A percentile compares a stretch with the other conserved stretches of the same genome.
Evolutionary conservation across 2,797 vertebrate genomes (phyloP).

Genomic region (Centropyge bicolor): DNA sequence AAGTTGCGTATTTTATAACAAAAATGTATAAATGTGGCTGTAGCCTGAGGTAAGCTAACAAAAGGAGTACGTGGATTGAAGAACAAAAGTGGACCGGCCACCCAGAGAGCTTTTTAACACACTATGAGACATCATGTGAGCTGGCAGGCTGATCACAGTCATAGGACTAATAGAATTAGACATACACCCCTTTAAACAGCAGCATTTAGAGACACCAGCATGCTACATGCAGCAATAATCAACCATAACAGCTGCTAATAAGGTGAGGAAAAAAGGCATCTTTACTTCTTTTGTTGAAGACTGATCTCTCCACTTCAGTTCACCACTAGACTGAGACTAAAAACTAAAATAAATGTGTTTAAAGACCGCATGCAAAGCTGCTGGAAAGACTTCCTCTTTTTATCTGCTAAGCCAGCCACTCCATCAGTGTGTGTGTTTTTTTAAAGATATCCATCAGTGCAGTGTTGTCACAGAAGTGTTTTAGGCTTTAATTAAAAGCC

Average conservation of each 20-base stretch:
- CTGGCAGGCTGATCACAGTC: not conserved
- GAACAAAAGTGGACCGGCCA: not conserved
- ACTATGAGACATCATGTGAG: constrained; percentile 2
- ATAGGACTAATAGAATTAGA: not conserved
- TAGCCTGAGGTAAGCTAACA: constrained; percentile 2
- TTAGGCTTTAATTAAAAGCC: constrained; percentile 55
- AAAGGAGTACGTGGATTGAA: constrained; percentile 8
- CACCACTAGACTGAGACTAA: not conserved
- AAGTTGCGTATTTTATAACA: no score
- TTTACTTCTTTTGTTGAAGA: not conserved
- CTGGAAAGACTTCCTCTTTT: constrained; percentile 20
- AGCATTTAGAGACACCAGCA: not conserved
- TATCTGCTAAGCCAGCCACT: constrained; percentile 4
- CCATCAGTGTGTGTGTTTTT: no score
- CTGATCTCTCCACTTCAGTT: not conserved
- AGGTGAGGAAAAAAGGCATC: not conserved
- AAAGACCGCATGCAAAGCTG: constrained; percentile 16
- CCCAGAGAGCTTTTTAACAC: not conserved
- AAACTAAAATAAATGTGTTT: not conserved
- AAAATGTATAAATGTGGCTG: no score
- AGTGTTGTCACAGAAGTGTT: constrained; percentile 25
- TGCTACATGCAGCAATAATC: not conserved
- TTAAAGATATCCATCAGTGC: not conserved
- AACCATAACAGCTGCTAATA: no score
- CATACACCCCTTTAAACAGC: not conserved